A percentile compares a stretch with the other conserved stretches of the same genome.
Conservation (phyloP, 2,113 vertebrate species). For the Callopanchax toddi region DNA sequence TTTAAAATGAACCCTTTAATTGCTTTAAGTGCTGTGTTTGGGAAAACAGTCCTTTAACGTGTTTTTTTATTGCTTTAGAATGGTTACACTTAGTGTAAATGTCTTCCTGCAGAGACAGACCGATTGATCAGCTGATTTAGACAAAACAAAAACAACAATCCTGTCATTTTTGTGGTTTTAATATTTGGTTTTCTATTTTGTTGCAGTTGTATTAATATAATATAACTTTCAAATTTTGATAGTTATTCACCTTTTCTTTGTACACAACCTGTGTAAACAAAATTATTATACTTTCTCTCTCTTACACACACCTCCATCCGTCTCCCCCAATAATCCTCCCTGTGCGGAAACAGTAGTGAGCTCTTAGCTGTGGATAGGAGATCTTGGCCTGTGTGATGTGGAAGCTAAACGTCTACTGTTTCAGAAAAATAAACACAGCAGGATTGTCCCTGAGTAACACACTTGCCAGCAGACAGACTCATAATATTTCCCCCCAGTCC, state of each 20-base stretch:
- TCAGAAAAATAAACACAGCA: constrained; percentile 78
- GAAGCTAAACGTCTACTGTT: constrained; percentile 71
- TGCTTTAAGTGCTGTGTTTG: background rate
- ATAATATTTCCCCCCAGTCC: constrained; percentile 72
- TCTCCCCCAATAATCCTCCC: constrained; percentile 43
- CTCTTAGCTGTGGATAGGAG: constrained; percentile 48
- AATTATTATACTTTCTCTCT: constrained; percentile 25
- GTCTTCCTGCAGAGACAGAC: constrained; percentile 14
- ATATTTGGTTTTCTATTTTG: constrained; percentile 54
- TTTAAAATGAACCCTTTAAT: background rate
- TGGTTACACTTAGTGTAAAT: constrained; percentile 3
- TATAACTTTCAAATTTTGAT: constrained; percentile 58
- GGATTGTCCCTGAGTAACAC: constrained; percentile 74
- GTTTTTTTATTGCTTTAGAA: background rate
- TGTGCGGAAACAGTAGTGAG: constrained; percentile 67
- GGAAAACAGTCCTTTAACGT: background rate
- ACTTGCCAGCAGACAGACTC: constrained; percentile 70
- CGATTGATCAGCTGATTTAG: constrained; percentile 40
- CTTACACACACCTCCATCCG: constrained; percentile 35
- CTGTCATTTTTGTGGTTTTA: constrained; percentile 51
- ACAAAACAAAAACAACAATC: constrained; percentile 65
- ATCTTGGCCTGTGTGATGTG: constrained; percentile 69
- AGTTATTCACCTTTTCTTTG: constrained; percentile 27
- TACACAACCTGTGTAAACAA: constrained; percentile 42
- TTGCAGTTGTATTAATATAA: constrained; percentile 64